Percentiles rank a stretch among this genome's conserved stretches.
phyloP scores from a whole-genome alignment of 2,888 invertebrate genomes.

The Eretmocerus hayati region DNA sequence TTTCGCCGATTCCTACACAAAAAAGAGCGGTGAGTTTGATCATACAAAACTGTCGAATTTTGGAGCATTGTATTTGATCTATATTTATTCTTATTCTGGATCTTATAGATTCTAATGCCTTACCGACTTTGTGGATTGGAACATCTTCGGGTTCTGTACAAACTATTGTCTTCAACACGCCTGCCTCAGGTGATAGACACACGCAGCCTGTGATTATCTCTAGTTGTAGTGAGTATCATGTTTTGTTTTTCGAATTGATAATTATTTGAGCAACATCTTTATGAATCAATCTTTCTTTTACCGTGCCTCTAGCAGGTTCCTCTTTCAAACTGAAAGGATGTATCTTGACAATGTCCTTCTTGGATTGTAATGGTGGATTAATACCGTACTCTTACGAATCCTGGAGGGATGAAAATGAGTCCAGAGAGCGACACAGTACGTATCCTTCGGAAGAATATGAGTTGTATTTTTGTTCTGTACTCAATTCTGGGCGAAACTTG shows the following conservation, averaged over 20 bases:
- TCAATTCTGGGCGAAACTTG: neutral
- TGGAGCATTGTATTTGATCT: too few species aligned
- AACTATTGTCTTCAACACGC: conserved; percentile 77
- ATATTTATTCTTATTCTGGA: conserved; percentile 5
- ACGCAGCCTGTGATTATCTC: conserved; percentile 83
- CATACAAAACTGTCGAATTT: neutral
- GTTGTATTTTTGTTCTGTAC: neutral
- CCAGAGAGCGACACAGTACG: conserved; percentile 42
- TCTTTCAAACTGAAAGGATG: conserved; percentile 94
- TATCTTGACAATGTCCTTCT: conserved; percentile 88
- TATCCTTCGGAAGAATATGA: conserved; percentile 7
- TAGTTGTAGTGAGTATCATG: conserved; percentile 67
- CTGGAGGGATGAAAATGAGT: conserved; percentile 84
- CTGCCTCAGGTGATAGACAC: conserved; percentile 73
- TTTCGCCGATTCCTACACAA: conserved; percentile 91
- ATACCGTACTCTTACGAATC: conserved; percentile 85
- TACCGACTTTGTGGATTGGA: conserved; percentile 96
- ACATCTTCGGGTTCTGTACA: conserved; percentile 94
- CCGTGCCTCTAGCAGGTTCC: conserved; percentile 61
- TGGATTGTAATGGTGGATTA: conserved; percentile 90
- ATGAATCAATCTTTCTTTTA: neutral
- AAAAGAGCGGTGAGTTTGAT: conserved; percentile 71
- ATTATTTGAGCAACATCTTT: conserved; percentile 1
- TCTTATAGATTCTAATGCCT: conserved; percentile 68
- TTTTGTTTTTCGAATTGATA: neutral